Base-by-base conservation (phyloP, 2,888 invertebrate genomes). In the Pinctada fucata region DNA sequence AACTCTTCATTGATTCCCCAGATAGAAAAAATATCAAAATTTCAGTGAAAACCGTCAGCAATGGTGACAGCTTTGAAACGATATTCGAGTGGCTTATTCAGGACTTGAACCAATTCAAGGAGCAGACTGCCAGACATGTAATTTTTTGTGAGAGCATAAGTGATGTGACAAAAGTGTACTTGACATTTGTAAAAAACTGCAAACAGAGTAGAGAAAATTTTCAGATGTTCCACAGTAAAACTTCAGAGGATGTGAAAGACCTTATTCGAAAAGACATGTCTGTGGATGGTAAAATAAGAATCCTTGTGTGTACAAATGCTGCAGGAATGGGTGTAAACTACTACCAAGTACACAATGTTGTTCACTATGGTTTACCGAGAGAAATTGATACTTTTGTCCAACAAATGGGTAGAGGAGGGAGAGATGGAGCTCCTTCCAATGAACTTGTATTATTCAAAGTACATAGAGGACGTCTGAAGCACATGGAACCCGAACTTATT, bases 271-370 rank as follows among this genome's bases (percentile, higher is more conserved):
- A 63, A 45, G 80, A 81, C 68, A 79, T 83, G 82, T 47, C 58
- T 13, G 68, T n/a, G 31, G 75, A 76, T 72, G 82, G 78, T 3
- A 64, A 68, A 8, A 78, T 84, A 4, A 16, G 79, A 63, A 31
- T 83, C n/a, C 67, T 83, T 8, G 79, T 83, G 49, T 82, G 82
- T 47, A 79, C 75, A 3, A 82, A 79, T 80, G 72, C 83, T 3
- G 83, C 81, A 8, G 79, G 82, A 45, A 83, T 83, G 79, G 82
- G 80, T 3, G 82, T 83, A 2, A 78, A 83, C 16, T 80, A 79
- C 65, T n/a, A 65, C 4, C 72, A 47, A 13, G 16, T 81, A 10
- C 2, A 83, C 49, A 79, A 81, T 66, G 69, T 84, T 16, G 47
- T 82, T 47, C 78, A 84, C 50, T 81, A 72, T 58, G 80, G 81